Evolutionary conservation across 2,797 vertebrate genomes (phyloP).

Genomic region (Anabacerthia variegaticeps): DNA sequence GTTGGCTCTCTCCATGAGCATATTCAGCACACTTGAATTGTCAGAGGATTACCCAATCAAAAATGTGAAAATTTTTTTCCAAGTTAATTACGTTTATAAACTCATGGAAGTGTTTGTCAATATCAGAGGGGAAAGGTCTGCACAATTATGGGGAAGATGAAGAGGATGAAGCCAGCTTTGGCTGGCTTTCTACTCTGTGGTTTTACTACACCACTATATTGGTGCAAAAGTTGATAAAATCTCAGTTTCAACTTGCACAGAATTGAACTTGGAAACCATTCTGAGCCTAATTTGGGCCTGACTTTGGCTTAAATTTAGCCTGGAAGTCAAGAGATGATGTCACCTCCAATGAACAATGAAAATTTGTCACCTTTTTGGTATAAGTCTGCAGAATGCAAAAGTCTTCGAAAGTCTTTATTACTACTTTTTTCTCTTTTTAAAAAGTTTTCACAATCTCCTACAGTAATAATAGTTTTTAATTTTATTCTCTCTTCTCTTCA

Average conservation of each 20-base stretch:
- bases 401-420: not conserved
- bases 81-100: not conserved
- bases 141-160: too few species aligned
- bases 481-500: constrained; percentile 57
- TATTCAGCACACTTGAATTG: not conserved
- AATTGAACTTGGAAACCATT: not conserved
- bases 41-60: not conserved
- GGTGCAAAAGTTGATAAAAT: too few species aligned
- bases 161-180: too few species aligned
- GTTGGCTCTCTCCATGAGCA: not conserved
- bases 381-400: not conserved
- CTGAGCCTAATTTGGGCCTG: not conserved
- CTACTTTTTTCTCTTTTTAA: not conserved
- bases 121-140: too few species aligned
- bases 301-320: not conserved
- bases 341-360: not conserved
- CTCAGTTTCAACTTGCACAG: too few species aligned
- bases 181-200: too few species aligned
- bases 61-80: not conserved
- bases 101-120: not conserved
- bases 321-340: not conserved
- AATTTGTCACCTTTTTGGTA: not conserved
- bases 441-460: not conserved
- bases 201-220: too few species aligned
- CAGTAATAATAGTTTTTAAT: not conserved